Conservation (phyloP, 1,140 invertebrate species). For the Pentalonia nigronervosa region DNA sequence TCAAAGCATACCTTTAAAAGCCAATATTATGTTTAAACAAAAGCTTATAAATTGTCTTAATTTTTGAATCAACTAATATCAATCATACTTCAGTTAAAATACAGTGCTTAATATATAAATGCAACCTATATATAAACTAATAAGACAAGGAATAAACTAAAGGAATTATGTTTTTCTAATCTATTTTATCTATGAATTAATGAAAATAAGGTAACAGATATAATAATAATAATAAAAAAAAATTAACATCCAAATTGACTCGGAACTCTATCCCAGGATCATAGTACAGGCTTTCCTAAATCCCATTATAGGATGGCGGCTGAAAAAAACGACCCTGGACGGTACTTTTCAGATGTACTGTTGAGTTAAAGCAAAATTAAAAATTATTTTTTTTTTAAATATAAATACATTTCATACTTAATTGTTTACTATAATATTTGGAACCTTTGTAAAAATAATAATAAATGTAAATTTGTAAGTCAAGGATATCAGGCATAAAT, state of each 20-base stretch:
- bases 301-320: slow-evolving; percentile 51
- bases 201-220: slow-evolving; percentile 33
- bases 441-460: slow-evolving; percentile 3
- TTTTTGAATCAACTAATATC: neutral
- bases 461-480: neutral
- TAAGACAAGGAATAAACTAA: slow-evolving; percentile 13
- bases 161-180: neutral
- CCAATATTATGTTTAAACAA: neutral
- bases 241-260: slow-evolving; percentile 45
- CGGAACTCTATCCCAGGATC: slow-evolving; percentile 42
- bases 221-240: slow-evolving; percentile 30
- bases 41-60: neutral
- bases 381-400: slow-evolving; percentile 38
- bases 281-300: slow-evolving; percentile 55
- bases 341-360: slow-evolving; percentile 56
- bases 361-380: slow-evolving; percentile 57
- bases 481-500: neutral
- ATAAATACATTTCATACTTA: slow-evolving; percentile 27
- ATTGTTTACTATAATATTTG: neutral
- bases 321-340: slow-evolving; percentile 55
- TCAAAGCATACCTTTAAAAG: slow-evolving; percentile 10
- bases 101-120: slow-evolving; percentile 50
- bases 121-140: slow-evolving; percentile 19
- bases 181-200: neutral
- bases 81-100: slow-evolving; percentile 40